These are phyloP conservation scores for Andrena hattorfiana DNA, from an alignment of 2,888 invertebrate genomes.

Conservation along the genomic window DNA sequence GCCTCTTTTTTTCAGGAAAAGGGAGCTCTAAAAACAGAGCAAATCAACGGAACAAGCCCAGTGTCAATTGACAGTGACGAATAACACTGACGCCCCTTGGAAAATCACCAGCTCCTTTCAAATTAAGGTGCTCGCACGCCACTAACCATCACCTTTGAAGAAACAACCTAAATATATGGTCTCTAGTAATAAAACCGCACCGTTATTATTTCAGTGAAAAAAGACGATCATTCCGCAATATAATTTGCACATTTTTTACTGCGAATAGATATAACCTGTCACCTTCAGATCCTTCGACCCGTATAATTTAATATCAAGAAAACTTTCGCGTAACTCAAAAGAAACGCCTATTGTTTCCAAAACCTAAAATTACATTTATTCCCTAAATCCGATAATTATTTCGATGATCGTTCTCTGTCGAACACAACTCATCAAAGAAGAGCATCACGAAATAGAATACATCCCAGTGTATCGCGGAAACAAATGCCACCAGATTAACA, in stretches of 20 bases:
- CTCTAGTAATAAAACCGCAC: not conserved
- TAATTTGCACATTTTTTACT: constrained; percentile 39
- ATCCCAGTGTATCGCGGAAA: not conserved
- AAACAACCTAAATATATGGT: constrained; percentile 21
- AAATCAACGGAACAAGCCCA: constrained; percentile 23
- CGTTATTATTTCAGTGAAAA: not conserved
- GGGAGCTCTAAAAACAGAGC: constrained; percentile 3
- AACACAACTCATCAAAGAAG: not conserved
- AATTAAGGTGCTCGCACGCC: constrained; percentile 14
- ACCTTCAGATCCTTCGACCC: not conserved
- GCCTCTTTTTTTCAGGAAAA: constrained; percentile 28
- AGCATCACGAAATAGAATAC: not conserved
- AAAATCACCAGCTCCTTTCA: constrained; percentile 20
- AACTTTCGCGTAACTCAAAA: too few relatives aligned
- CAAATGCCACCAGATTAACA: not conserved
- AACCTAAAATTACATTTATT: too few relatives aligned
- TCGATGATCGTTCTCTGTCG: not conserved
- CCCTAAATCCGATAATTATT: not conserved
- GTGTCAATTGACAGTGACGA: constrained; percentile 43
- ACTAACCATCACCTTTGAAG: constrained; percentile 8
- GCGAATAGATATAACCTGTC: not conserved
- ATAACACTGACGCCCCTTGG: constrained; percentile 13
- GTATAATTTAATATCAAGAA: too few relatives aligned
- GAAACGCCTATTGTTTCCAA: not conserved
- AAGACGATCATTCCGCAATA: constrained; percentile 8